Conservation (phyloP, 2,113 vertebrate species). For the Dendropsophus ebraccatus region DNA sequence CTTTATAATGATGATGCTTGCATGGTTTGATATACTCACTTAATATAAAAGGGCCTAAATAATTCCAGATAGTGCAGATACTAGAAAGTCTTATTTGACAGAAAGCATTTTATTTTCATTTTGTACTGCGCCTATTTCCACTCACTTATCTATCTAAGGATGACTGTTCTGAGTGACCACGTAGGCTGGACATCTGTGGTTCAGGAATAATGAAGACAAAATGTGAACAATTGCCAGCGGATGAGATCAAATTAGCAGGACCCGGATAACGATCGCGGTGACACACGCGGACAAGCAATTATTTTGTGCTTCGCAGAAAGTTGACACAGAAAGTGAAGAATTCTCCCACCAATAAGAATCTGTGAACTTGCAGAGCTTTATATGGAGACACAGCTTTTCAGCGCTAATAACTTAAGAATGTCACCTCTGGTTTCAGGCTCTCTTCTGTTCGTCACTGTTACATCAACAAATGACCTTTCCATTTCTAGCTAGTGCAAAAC, state of each 20-base stretch:
- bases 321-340: conserved; percentile 31
- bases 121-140: not conserved
- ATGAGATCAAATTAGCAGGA: conserved; percentile 45
- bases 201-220: conserved; percentile 53
- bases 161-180: conserved; percentile 20
- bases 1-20: not conserved
- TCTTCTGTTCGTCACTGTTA: conserved; percentile 52
- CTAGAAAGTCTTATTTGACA: conserved; percentile 4
- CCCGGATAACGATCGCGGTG: conserved; percentile 16
- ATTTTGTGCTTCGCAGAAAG: conserved; percentile 36
- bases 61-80: not conserved
- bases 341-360: conserved; percentile 14
- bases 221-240: conserved; percentile 27
- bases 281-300: conserved; percentile 43
- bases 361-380: conserved; percentile 39
- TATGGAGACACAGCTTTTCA: conserved; percentile 4
- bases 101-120: conserved; percentile 30
- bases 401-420: conserved; percentile 50
- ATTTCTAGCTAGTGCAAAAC: conserved; percentile 43
- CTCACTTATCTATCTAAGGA: conserved; percentile 47
- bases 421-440: conserved; percentile 56
- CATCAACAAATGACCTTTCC: conserved; percentile 52
- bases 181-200: conserved; percentile 36
- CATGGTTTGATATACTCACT: not conserved
- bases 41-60: not conserved